Percentiles rank a stretch among this genome's conserved stretches.
Conservation (phyloP, 2,888 invertebrate species). For the Clivina fossor region DNA sequence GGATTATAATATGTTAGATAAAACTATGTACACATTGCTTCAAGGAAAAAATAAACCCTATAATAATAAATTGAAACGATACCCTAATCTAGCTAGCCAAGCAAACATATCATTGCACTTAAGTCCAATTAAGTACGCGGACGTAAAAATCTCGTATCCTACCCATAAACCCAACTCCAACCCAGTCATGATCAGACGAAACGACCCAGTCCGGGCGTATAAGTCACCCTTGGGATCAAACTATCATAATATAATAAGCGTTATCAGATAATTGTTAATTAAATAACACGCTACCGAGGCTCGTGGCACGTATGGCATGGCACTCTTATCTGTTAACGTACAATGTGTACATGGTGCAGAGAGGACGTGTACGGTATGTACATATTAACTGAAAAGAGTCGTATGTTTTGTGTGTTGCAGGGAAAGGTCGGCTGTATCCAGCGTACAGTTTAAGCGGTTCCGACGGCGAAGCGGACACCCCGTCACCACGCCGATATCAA, state of each 20-base stretch:
- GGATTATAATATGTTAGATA: no score
- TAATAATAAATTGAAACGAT: no score
- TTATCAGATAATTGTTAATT: slow-evolving; percentile 24
- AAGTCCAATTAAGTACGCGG: slow-evolving; percentile 12
- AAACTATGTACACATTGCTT: no score
- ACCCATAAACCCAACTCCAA: no score
- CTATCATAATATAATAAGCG: slow-evolving; percentile 11
- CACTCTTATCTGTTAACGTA: not conserved
- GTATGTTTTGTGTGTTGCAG: slow-evolving; percentile 52
- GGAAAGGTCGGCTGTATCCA: slow-evolving; percentile 81
- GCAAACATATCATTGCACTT: slow-evolving; percentile 22
- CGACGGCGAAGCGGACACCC: slow-evolving; percentile 65
- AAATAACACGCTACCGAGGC: slow-evolving; percentile 8
- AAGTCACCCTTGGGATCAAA: slow-evolving; percentile 1
- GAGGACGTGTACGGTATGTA: no score
- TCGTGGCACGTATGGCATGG: not conserved
- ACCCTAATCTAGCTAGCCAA: no score
- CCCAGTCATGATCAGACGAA: no score
- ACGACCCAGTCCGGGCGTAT: slow-evolving; percentile 11
- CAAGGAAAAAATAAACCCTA: no score
- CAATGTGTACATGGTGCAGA: not conserved
- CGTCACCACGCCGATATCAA: slow-evolving; percentile 61
- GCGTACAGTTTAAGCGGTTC: slow-evolving; percentile 76
- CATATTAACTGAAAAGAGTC: no score
- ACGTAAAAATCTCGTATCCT: slow-evolving; percentile 19